These are phyloP conservation scores for Anoplolepis gracilipes DNA, from an alignment of 1,140 invertebrate genomes.

Conservation along the genomic window DNA sequence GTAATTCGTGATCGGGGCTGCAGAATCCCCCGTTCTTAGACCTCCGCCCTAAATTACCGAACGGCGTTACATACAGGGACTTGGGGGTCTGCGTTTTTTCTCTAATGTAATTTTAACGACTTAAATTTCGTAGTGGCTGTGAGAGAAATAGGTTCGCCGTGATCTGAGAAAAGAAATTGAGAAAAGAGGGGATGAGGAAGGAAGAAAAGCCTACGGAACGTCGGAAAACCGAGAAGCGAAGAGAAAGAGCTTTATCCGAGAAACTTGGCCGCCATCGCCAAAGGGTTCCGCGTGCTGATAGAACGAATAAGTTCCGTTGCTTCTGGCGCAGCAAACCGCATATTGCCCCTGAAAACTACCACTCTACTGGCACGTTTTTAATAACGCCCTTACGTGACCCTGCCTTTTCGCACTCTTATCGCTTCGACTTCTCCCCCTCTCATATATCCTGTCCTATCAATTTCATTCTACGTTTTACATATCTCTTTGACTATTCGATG, in stretches of 20 bases:
- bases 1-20: constrained; percentile 56
- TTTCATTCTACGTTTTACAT: constrained; percentile 56
- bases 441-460: constrained; percentile 27
- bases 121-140: constrained; percentile 51
- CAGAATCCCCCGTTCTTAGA: constrained; percentile 34
- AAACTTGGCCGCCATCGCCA: constrained; percentile 38
- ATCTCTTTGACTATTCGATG: not conserved
- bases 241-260: constrained; percentile 51
- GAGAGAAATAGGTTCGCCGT: constrained; percentile 56
- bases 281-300: constrained; percentile 3
- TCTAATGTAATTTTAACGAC: constrained; percentile 62
- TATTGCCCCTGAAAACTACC: constrained; percentile 77
- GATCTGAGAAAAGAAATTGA: constrained; percentile 15
- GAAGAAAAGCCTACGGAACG: not conserved
- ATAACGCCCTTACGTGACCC: constrained; percentile 79
- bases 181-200: too few relatives aligned
- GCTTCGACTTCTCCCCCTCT: not conserved
- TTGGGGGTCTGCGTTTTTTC: constrained; percentile 20
- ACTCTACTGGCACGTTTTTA: constrained; percentile 77
- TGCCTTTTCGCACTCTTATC: constrained; percentile 26
- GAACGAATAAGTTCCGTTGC: constrained; percentile 25
- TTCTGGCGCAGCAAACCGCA: constrained; percentile 69
- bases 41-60: constrained; percentile 52
- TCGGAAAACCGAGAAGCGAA: not conserved
- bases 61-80: constrained; percentile 44